These are phyloP conservation scores for Drosophila takahashii DNA, from an alignment of 1,140 invertebrate species.

Conservation along the genomic window DNA sequence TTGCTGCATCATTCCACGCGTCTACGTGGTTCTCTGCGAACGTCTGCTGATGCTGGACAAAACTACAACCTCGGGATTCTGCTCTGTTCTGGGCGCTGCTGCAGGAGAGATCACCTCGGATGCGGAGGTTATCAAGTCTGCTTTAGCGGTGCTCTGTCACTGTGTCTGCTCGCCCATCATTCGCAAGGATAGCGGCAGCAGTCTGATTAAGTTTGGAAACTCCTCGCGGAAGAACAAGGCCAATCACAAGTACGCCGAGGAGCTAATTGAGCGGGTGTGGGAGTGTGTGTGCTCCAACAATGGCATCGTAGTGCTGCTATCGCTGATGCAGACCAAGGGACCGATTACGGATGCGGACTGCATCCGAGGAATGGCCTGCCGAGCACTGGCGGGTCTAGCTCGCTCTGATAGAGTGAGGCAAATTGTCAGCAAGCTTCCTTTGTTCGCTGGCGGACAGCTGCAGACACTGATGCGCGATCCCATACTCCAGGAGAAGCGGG, in stretches of 20 bases:
- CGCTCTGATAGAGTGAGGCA: constrained; percentile 96
- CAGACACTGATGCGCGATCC: constrained; percentile 98
- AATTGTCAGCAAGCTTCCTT: constrained; percentile 97
- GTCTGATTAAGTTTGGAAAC: constrained; percentile 72
- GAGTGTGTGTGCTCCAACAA: constrained; percentile 96
- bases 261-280: constrained; percentile 96
- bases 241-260: constrained; percentile 91
- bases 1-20: constrained; percentile 94
- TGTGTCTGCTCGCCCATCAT: constrained; percentile 96
- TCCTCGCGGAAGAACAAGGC: constrained; percentile 91
- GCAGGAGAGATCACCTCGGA: constrained; percentile 95
- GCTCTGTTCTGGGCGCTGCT: constrained; percentile 91
- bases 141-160: constrained; percentile 94
- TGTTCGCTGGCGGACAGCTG: constrained; percentile 97
- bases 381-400: constrained; percentile 95
- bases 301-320: constrained; percentile 95
- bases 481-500: constrained; percentile 96
- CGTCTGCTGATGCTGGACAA: constrained; percentile 91
- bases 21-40: constrained; percentile 93
- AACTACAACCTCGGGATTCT: constrained; percentile 88
- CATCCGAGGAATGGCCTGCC: constrained; percentile 95
- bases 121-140: constrained; percentile 95
- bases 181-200: constrained; percentile 86
- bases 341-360: constrained; percentile 98
- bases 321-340: constrained; percentile 95